A percentile compares a stretch with the other conserved stretches of the same genome.
Evolutionary conservation across 1,140 invertebrate species (phyloP).

Genomic region (Drosophila bocqueti): DNA sequence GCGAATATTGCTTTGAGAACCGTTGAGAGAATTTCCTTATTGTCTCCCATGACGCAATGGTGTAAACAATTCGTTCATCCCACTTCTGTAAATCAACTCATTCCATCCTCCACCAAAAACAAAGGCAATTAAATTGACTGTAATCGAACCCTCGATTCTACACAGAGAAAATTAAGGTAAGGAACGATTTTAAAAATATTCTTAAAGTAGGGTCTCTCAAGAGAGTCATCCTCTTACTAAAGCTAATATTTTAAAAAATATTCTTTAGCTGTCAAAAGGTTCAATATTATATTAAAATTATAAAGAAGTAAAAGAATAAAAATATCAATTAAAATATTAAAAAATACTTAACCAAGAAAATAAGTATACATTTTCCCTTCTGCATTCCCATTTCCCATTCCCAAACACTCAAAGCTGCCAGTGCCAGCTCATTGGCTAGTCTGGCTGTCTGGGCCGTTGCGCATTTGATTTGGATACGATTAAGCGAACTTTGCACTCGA

Average conservation of each 20-base stretch:
- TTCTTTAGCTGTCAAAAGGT: too few relatives aligned
- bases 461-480: conserved; percentile 71
- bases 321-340: too few relatives aligned
- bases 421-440: conserved; percentile 17
- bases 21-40: conserved; percentile 16
- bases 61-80: conserved; percentile 26
- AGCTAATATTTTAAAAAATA: too few relatives aligned
- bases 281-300: too few relatives aligned
- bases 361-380: not conserved
- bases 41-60: conserved; percentile 23
- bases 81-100: conserved; percentile 21
- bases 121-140: conserved; percentile 27
- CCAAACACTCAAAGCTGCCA: not conserved
- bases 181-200: not conserved
- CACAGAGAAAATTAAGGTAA: not conserved
- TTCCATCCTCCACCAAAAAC: conserved; percentile 2
- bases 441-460: conserved; percentile 24
- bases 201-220: too few relatives aligned
- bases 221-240: too few relatives aligned
- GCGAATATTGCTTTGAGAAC: not conserved
- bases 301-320: too few relatives aligned
- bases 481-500: conserved; percentile 69
- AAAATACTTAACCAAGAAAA: too few relatives aligned
- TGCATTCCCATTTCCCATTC: not conserved
- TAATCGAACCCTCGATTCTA: not conserved